A percentile compares a stretch with the other conserved stretches of the same genome.
phyloP scores from a whole-genome alignment of 2,113 vertebrate genomes.

The Leiothrix lutea region DNA sequence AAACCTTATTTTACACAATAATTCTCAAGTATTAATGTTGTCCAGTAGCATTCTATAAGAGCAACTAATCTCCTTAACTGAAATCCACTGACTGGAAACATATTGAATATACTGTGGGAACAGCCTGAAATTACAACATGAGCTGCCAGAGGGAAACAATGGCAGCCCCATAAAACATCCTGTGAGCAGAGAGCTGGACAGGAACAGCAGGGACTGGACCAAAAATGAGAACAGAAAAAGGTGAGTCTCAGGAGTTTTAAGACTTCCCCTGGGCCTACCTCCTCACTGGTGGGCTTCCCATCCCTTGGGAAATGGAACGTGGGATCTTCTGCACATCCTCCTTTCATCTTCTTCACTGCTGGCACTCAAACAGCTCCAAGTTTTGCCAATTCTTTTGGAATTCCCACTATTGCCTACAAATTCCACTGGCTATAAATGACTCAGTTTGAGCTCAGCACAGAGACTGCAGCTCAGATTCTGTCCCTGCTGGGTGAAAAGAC shows the following conservation, averaged over 20 bases:
- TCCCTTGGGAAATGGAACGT: background rate
- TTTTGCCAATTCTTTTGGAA: background rate
- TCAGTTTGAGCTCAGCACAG: background rate
- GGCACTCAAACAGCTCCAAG: background rate
- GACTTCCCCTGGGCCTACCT: background rate
- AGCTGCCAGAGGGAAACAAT: background rate
- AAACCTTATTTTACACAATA: constrained; percentile 18
- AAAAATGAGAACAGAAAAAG: background rate
- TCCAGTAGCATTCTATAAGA: constrained; percentile 18
- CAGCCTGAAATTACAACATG: background rate
- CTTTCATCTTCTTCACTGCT: background rate
- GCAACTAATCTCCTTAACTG: constrained; percentile 20
- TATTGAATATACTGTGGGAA: background rate
- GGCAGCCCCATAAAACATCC: background rate
- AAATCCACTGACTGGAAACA: constrained; percentile 26
- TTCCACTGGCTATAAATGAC: rapidly evolving
- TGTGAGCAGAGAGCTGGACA: background rate
- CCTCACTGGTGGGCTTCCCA: background rate
- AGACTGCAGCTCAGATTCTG: rapidly evolving
- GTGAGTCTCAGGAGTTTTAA: background rate
- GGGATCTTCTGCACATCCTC: background rate
- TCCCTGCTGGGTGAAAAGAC: rapidly evolving
- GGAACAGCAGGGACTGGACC: background rate
- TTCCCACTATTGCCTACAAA: background rate
- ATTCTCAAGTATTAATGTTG: constrained; percentile 12